Evolutionary conservation across 1,140 invertebrate species (phyloP).

Genomic region (Solenopsis fugax): DNA sequence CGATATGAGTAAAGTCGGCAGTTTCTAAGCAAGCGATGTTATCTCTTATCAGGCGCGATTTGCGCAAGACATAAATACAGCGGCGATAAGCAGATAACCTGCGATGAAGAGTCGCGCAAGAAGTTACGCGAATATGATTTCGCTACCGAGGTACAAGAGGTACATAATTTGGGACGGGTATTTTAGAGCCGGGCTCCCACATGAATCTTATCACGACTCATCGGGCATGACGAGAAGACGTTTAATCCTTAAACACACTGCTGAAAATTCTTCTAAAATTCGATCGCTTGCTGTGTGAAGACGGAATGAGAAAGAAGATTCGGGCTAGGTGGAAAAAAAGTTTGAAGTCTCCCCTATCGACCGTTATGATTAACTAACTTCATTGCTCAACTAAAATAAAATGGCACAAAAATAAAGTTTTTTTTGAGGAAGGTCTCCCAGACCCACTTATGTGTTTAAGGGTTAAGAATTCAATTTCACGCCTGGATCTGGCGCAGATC

Average conservation of each 20-base stretch:
- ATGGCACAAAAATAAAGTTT: too few species aligned
- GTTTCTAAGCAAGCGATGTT: constrained; percentile 17
- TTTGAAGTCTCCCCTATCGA: too few species aligned
- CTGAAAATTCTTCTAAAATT: too few species aligned
- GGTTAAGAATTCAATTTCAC: constrained; percentile 9
- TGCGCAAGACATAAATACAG: constrained; percentile 34
- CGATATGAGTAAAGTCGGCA: background rate
- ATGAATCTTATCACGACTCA: background rate
- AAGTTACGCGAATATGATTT: constrained; percentile 25
- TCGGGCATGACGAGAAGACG: background rate
- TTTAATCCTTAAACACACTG: too few species aligned
- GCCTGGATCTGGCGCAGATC: background rate
- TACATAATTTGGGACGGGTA: constrained; percentile 6
- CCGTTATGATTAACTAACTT: too few species aligned
- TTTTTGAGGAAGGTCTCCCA: too few species aligned
- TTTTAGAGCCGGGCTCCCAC: background rate
- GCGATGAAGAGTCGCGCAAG: constrained; percentile 11
- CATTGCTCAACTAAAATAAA: too few species aligned
- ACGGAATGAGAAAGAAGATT: too few species aligned
- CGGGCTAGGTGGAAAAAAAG: too few species aligned
- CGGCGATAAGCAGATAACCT: constrained; percentile 41
- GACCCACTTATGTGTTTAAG: too few species aligned
- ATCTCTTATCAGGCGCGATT: constrained; percentile 55
- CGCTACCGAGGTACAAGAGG: constrained; percentile 13
- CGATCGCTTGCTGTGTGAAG: too few species aligned